Evolutionary conservation across 1,140 invertebrate genomes (phyloP), one percentile per base, ranked within the genome.

Genomic region (Papilio polyxenes): DNA sequence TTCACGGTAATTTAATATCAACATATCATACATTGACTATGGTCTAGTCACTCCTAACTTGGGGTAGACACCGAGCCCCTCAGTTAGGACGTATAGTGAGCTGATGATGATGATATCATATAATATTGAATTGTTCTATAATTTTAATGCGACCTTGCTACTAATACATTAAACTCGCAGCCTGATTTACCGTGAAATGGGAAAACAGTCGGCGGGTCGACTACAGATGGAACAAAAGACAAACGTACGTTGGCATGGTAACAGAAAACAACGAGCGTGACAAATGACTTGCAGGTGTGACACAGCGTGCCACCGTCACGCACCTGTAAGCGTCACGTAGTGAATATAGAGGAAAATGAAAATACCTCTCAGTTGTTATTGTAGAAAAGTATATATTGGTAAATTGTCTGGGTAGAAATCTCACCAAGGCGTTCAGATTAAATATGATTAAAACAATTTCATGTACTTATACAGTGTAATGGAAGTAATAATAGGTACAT

Each of bases 241-340:
- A 85, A 20, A 62, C 62, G 84, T 84, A 85, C 85, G 79, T 79
- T 83, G 79, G 82, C 83, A 75, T 80, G 51, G 82, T 81, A 83
- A 87, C 86, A 88, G 87, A 87, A 87, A 85, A 87, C 86, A 86
- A 37, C 81, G 77, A 78, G 81, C 86, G 84, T 89, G 87, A 89
- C 87, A 89, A 89, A 89, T 87, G 85, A 89, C 83, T 83, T 85
- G 82, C 86, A 89, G 87, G 86, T 87, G 87, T 85, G 85, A 85
- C 84, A 78, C 81, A 44, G 53, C 81, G 84, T 80, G 86, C 86
- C 86, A 87, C 83, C 82, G 56, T 49, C 72, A 65, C 82, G 82
- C 86, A 87, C 84, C 82, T 82, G 75, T 80, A 76, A 80, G 78
- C 80, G 49, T 62, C 17, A 37, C 31, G 77, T 62, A 20, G 51